Evolutionary conservation across 2,888 invertebrate genomes (phyloP).

Genomic region (Scaptomyza reducta): DNA sequence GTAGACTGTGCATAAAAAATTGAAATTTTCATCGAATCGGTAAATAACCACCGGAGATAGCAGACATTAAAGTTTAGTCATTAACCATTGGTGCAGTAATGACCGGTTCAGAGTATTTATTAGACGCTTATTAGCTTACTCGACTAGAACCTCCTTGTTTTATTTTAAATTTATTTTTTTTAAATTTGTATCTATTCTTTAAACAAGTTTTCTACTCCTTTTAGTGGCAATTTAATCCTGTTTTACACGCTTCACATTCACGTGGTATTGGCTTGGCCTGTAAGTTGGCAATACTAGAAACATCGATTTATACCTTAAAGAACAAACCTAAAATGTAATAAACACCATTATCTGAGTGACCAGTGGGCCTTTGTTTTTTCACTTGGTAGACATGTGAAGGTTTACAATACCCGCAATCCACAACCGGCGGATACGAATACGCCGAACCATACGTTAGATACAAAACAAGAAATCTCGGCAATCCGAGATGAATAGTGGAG

Average conservation of each 20-base stretch:
- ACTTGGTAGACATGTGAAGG: slow-evolving; percentile 32
- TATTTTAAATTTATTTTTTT: too few relatives aligned
- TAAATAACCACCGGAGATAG: too few relatives aligned
- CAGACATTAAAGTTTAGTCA: too few relatives aligned
- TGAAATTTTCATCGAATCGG: too few relatives aligned
- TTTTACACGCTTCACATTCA: slow-evolving; percentile 26
- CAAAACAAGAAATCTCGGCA: slow-evolving; percentile 23
- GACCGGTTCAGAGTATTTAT: too few relatives aligned
- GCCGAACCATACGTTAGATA: slow-evolving; percentile 10
- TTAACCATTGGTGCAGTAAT: too few relatives aligned
- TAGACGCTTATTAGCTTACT: too few relatives aligned
- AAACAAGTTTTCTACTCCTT: too few relatives aligned
- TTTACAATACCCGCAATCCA: slow-evolving; percentile 26
- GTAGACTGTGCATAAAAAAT: too few relatives aligned
- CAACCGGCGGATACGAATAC: slow-evolving; percentile 40
- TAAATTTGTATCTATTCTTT: too few relatives aligned
- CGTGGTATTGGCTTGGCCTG: slow-evolving; percentile 54
- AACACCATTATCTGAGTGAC: slow-evolving; percentile 35
- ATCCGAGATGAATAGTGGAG: slow-evolving; percentile 22
- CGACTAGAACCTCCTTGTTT: too few relatives aligned
- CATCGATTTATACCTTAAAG: background rate
- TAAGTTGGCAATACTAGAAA: slow-evolving; percentile 15
- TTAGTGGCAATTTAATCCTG: too few relatives aligned
- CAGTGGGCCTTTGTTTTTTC: slow-evolving; percentile 15
- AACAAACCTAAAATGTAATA: slow-evolving; percentile 42